A percentile compares a stretch with the other conserved stretches of the same genome.
phyloP scores from a whole-genome alignment of 1,140 invertebrate genomes.

The Pissodes strobi region DNA sequence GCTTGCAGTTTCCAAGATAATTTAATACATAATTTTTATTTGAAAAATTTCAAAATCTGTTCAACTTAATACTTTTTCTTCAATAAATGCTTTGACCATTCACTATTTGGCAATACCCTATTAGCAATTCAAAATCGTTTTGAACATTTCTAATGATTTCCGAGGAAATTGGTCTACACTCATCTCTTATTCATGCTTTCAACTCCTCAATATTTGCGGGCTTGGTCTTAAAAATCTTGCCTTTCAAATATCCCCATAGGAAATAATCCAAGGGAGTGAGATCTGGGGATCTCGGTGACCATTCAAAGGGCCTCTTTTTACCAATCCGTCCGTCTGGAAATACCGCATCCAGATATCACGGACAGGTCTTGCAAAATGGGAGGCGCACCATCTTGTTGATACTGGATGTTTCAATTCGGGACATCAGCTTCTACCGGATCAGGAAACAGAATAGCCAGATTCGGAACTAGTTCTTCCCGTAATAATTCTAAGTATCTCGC shows the following conservation, averaged over 20 bases:
- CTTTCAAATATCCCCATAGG: too few relatives aligned
- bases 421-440: not conserved
- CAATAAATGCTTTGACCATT: constrained; percentile 3
- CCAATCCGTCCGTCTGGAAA: not conserved
- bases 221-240: not conserved
- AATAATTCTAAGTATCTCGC: constrained; percentile 26
- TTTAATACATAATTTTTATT: not conserved
- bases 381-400: not conserved
- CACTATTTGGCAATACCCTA: constrained; percentile 1
- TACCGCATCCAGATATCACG: not conserved
- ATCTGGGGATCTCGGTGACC: not conserved
- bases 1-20: too few relatives aligned
- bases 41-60: not conserved
- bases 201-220: not conserved
- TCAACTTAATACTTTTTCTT: constrained; percentile 1
- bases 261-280: not conserved
- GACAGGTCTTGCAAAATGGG: not conserved
- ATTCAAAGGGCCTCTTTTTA: constrained; percentile 13
- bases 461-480: not conserved
- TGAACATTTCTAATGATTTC: constrained; percentile 13
- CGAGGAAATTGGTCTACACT: constrained; percentile 5
- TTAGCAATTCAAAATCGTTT: constrained; percentile 1
- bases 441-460: too few relatives aligned
- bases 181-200: too few relatives aligned
- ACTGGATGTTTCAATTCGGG: not conserved